These are phyloP conservation scores for Brachyhypopomus occidentalis DNA, from an alignment of 2,113 vertebrate species.

Conservation along the genomic window DNA sequence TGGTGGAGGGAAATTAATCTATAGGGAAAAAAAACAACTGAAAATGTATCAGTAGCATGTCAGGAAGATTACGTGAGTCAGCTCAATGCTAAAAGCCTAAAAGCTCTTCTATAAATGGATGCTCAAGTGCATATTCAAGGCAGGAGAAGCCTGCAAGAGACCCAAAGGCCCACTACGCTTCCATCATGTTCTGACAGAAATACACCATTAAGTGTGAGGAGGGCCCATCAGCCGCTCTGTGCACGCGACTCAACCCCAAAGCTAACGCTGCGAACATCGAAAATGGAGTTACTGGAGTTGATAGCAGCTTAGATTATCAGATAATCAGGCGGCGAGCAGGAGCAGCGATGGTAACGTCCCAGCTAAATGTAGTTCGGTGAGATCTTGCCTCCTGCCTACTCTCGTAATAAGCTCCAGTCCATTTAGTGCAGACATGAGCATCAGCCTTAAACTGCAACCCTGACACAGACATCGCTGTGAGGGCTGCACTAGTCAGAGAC, in stretches of 20 bases:
- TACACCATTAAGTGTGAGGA: neutral
- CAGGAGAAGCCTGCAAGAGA: neutral
- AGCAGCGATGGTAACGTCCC: neutral
- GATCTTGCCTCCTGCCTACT: neutral
- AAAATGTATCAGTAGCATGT: constrained; percentile 18
- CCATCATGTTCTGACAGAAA: neutral
- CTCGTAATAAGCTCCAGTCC: neutral
- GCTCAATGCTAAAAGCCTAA: constrained; percentile 4
- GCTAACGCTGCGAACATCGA: neutral
- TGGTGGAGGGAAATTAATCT: neutral
- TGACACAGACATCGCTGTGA: neutral
- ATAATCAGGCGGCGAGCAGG: neutral
- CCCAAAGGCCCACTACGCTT: neutral
- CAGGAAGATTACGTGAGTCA: constrained; percentile 17
- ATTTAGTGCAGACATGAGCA: neutral
- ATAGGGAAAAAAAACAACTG: constrained; percentile 10
- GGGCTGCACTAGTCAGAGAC: neutral
- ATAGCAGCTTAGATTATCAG: neutral
- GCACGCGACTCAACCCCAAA: no score
- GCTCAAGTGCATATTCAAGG: neutral
- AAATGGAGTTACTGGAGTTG: neutral
- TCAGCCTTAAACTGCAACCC: constrained; percentile 4
- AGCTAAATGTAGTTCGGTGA: neutral
- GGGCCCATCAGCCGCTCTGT: no score
- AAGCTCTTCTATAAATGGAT: constrained; percentile 22